Evolutionary conservation across 2,113 vertebrate genomes (phyloP), one percentile per base, ranked within the genome.

Genomic region (Acrocephalus kingi): DNA sequence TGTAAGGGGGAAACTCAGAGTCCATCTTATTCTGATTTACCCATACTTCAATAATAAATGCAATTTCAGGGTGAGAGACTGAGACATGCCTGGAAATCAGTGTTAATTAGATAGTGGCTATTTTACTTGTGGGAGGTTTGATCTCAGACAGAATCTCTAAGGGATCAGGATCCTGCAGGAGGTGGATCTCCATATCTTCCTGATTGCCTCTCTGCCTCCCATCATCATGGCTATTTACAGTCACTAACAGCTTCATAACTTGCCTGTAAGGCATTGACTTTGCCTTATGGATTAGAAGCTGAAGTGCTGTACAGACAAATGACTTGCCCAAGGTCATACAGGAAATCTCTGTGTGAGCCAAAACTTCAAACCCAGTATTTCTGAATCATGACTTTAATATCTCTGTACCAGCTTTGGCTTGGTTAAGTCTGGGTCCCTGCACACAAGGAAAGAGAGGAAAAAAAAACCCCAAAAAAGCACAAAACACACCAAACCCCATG

Each of bases 211-310:
- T 63, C 33, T 90, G 45, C n/a, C 45, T 91, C 68, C 62, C 31
- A 37, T 75, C 46, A 55, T 85, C 15, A 23, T 23, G 66, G 85
- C 18, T 90, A 30, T 74, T 77, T 93, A 27, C 54, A 86, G 62
- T 41, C 64, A 72, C 35, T 66, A 77, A 80, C 63, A 95, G 67
- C 59, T 33, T 83, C 30, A 11, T 51, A 74, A 62, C 24, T 58
- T 93, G 90, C 93, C 91, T 1, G 24, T 71, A 56, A 95, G 94
- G 92, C 76, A 90, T 68, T 52, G n/a, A 68, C 90, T 91, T 88
- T 18, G 3, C 43, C 19, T 39, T 84, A 94, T 52, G 94, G 85
- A 94, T 94, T 92, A 96, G 83, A 71, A 71, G 68, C 68, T 92
- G 56, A 84, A 81, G 46, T 33, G 22, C 48, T 9, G 22, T 31